Percentiles rank a stretch among this genome's conserved stretches.
These are phyloP conservation scores for Neodon shergylaensis DNA, from an alignment of 2,113 vertebrate species.

Conservation along the genomic window DNA sequence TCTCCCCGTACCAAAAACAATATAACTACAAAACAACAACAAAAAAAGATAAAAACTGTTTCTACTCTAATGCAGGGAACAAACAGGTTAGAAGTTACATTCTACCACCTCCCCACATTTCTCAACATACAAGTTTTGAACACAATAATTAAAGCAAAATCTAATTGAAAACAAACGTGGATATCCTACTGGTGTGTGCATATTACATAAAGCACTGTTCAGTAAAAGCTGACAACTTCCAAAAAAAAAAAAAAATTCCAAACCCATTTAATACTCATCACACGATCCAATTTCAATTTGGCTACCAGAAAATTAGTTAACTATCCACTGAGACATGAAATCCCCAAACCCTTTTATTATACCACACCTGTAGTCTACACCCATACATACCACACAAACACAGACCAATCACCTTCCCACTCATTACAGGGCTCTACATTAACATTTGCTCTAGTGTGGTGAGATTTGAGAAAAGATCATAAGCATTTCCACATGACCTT, in stretches of 20 bases:
- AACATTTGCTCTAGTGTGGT: slow-evolving; percentile 85
- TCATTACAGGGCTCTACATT: slow-evolving; percentile 86
- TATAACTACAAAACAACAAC: no score
- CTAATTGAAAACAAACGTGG: slow-evolving; percentile 40
- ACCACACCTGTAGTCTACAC: slow-evolving; percentile 67
- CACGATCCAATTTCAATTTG: background rate
- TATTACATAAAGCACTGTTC: background rate
- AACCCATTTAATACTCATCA: slow-evolving; percentile 3
- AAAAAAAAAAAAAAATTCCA: slow-evolving; percentile 1
- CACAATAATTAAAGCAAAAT: slow-evolving; percentile 49
- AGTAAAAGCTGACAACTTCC: slow-evolving; percentile 7
- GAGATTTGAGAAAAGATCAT: slow-evolving; percentile 69
- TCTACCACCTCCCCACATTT: background rate
- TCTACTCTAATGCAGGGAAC: background rate
- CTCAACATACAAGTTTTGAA: background rate
- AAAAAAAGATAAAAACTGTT: background rate
- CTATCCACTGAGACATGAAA: background rate
- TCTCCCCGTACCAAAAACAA: no score
- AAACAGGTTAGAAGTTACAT: slow-evolving; percentile 1
- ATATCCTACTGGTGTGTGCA: slow-evolving; percentile 10
- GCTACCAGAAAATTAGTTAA: slow-evolving; percentile 35
- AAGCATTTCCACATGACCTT: slow-evolving; percentile 67
- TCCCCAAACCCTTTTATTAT: slow-evolving; percentile 24
- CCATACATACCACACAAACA: slow-evolving; percentile 62
- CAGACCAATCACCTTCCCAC: slow-evolving; percentile 65